These are phyloP conservation scores for Nothobranchius kuhntae DNA, from an alignment of 2,113 vertebrate genomes.

Conservation along the genomic window DNA sequence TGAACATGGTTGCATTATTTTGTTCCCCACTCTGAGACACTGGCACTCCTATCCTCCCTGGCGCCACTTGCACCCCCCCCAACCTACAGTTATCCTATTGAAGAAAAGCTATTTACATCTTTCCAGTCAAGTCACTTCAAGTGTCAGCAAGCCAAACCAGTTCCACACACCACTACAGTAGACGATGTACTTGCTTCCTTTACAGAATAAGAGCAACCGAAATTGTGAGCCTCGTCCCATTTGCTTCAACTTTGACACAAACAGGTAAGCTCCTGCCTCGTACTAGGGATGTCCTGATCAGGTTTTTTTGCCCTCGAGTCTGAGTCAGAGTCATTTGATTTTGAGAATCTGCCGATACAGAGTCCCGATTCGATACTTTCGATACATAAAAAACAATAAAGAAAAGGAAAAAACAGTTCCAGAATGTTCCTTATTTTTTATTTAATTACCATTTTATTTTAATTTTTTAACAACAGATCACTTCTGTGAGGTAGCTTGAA, in stretches of 20 bases:
- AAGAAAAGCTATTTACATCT: constrained; percentile 79
- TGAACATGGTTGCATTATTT: constrained; percentile 54
- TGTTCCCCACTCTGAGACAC: constrained; percentile 52
- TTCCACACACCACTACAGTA: constrained; percentile 33
- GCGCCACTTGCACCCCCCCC: constrained; percentile 66
- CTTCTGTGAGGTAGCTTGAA: no score
- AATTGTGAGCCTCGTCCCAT: constrained; percentile 33
- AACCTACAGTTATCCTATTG: constrained; percentile 75
- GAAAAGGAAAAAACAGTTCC: no score
- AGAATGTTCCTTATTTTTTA: no score
- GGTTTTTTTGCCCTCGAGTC: no score
- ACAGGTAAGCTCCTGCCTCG: constrained; percentile 21
- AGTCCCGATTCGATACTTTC: no score
- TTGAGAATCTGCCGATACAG: no score
- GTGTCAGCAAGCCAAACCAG: constrained; percentile 56
- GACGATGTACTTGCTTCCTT: constrained; percentile 57
- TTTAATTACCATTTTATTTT: no score
- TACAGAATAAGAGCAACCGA: constrained; percentile 48
- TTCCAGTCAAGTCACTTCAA: constrained; percentile 71
- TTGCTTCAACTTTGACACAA: constrained; percentile 34
- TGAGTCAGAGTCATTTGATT: no score
- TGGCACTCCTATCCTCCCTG: constrained; percentile 71
- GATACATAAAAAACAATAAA: no score
- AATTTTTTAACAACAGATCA: no score
- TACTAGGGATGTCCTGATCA: no score